These are phyloP conservation scores for Gadopsis bispinosus DNA, from an alignment of 2,797 vertebrate species.

Conservation along the genomic window DNA sequence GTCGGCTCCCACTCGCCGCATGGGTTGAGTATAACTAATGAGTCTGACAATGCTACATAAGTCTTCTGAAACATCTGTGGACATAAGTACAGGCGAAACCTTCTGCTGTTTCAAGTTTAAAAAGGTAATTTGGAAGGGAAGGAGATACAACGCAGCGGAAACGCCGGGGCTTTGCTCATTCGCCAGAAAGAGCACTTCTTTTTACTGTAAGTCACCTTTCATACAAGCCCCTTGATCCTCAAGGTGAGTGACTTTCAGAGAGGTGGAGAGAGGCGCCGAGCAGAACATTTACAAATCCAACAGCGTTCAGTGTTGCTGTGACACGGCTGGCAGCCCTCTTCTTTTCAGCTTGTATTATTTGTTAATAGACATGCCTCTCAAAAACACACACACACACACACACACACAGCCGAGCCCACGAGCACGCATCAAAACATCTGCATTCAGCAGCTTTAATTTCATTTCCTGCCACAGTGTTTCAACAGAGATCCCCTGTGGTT, in stretches of 20 bases:
- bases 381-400: constrained; percentile 17
- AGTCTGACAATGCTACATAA: constrained; percentile 65
- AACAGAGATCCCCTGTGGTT: constrained; percentile 37
- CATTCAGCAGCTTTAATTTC: constrained; percentile 78
- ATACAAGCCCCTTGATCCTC: constrained; percentile 68
- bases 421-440: constrained; percentile 64
- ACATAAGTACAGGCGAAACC: constrained; percentile 35
- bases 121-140: constrained; percentile 46
- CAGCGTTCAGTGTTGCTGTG: constrained; percentile 40
- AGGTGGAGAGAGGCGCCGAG: constrained; percentile 27
- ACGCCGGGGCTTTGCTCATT: constrained; percentile 23
- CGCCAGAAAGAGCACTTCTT: constrained; percentile 40
- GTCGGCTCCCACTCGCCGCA: constrained; percentile 55
- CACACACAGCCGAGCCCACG: background rate
- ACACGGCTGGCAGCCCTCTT: constrained; percentile 49
- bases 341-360: constrained; percentile 43
- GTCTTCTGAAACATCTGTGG: constrained; percentile 59
- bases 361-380: constrained; percentile 36
- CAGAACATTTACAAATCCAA: constrained; percentile 61
- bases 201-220: constrained; percentile 63
- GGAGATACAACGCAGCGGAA: constrained; percentile 11
- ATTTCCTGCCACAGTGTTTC: constrained; percentile 68
- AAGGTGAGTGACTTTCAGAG: constrained; percentile 62
- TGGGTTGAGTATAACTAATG: constrained; percentile 73
- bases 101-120: constrained; percentile 47